These are phyloP conservation scores for Drosophila cognata DNA, from an alignment of 2,888 invertebrate species.

Conservation along the genomic window DNA sequence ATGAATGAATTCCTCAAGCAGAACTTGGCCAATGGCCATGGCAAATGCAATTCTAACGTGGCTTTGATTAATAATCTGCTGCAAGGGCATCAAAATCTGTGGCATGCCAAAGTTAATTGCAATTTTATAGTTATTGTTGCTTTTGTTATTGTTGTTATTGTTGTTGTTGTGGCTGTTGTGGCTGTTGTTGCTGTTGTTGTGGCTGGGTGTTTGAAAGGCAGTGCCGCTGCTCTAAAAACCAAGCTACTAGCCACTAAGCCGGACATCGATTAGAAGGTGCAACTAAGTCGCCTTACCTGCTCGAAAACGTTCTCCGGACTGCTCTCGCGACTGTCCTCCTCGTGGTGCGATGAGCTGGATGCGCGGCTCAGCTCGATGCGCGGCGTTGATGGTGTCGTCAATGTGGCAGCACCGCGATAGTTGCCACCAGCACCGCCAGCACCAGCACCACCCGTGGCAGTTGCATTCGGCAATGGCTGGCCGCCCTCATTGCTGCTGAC, in stretches of 20 bases:
- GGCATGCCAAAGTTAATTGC: slow-evolving; percentile 20
- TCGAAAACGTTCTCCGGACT: slow-evolving; percentile 94
- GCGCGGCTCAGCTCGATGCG: slow-evolving; percentile 96
- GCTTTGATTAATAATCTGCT: not conserved
- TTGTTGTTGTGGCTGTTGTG: slow-evolving; percentile 8
- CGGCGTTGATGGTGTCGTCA: slow-evolving; percentile 90
- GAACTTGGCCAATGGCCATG: too few relatives aligned
- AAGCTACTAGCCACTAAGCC: slow-evolving; percentile 40
- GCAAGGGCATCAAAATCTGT: slow-evolving; percentile 22
- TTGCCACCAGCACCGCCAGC: slow-evolving; percentile 15
- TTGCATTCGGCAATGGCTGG: slow-evolving; percentile 54
- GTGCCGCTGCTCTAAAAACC: slow-evolving; percentile 45
- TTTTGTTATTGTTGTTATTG: slow-evolving; percentile 8
- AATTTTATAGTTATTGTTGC: not conserved
- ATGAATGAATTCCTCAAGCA: not conserved
- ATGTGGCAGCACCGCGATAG: slow-evolving; percentile 72
- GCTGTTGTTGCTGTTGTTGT: slow-evolving; percentile 14
- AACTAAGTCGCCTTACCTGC: slow-evolving; percentile 85
- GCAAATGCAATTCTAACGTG: not conserved
- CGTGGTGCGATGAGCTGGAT: slow-evolving; percentile 93
- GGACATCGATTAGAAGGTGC: slow-evolving; percentile 8
- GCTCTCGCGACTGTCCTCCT: slow-evolving; percentile 91
- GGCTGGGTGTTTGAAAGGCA: slow-evolving; percentile 18
- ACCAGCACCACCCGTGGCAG: not conserved
- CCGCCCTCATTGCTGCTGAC: slow-evolving; percentile 75